A percentile compares a stretch with the other conserved stretches of the same genome.
These are phyloP conservation scores for Melopsittacus undulatus DNA, from an alignment of 2,797 vertebrate genomes.

Conservation along the genomic window DNA sequence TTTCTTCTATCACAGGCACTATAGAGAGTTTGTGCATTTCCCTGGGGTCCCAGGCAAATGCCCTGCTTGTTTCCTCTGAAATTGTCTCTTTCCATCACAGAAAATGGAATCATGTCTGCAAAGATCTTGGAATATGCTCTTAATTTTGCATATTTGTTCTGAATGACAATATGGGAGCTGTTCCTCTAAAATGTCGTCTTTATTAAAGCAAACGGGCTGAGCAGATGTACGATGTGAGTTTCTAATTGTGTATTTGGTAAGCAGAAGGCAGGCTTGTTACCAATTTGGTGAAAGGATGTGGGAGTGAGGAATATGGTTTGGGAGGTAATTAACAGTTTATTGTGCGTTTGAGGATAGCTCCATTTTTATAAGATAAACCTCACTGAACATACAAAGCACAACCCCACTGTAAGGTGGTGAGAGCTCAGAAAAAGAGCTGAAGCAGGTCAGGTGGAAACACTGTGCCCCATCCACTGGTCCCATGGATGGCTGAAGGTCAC, in stretches of 20 bases:
- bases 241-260: neutral
- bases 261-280: neutral
- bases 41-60: neutral
- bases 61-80: neutral
- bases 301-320: neutral
- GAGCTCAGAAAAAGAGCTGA: neutral
- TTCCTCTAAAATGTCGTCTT: neutral
- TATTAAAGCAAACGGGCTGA: neutral
- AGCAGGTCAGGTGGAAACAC: neutral
- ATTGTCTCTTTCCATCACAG: neutral
- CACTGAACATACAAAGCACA: neutral
- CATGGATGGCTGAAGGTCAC: neutral
- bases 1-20: neutral
- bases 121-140: neutral
- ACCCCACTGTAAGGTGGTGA: fast-evolving
- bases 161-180: neutral
- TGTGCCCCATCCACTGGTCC: neutral
- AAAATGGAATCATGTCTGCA: neutral
- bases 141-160: neutral
- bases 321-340: neutral
- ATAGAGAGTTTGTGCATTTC: neutral
- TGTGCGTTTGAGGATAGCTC: neutral
- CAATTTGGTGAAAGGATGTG: neutral
- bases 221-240: neutral
- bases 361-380: neutral